phyloP scores from a whole-genome alignment of 2,797 vertebrate species.

The Lepus oiostolus region DNA sequence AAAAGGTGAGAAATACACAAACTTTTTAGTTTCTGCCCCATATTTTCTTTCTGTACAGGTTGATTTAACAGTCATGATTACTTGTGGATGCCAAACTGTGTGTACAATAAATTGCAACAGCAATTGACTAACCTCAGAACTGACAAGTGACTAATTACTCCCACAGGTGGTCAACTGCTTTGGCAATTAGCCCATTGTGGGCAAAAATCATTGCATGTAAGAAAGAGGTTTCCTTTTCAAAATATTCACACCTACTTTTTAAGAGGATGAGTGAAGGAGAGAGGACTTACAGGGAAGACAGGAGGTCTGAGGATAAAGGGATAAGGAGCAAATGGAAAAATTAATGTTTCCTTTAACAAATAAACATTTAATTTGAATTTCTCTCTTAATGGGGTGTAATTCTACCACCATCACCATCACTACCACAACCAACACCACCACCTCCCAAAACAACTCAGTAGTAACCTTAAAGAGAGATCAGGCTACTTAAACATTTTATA shows the following conservation, averaged over 20 bases:
- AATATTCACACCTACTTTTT: slow-evolving; percentile 69
- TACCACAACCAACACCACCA: too few species aligned
- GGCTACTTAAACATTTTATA: slow-evolving; percentile 38
- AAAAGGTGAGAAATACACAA: slow-evolving; percentile 55
- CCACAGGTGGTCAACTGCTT: slow-evolving; percentile 76
- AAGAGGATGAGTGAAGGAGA: slow-evolving; percentile 5
- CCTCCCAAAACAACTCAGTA: background rate
- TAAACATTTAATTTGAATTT: slow-evolving; percentile 63
- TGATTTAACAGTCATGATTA: slow-evolving; percentile 63
- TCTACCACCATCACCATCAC: background rate
- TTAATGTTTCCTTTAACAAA: slow-evolving; percentile 68
- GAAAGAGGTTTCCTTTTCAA: slow-evolving; percentile 76
- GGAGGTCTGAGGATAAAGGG: background rate
- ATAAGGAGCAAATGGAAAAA: slow-evolving; percentile 61
- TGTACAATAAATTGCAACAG: slow-evolving; percentile 74
- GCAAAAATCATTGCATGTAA: slow-evolving; percentile 66
- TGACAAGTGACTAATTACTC: slow-evolving; percentile 78
- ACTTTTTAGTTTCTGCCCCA: slow-evolving; percentile 5
- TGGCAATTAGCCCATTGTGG: slow-evolving; percentile 73
- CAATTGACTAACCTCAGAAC: slow-evolving; percentile 72
- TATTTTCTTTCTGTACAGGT: slow-evolving; percentile 29
- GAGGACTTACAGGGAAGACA: background rate
- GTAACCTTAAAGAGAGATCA: slow-evolving; percentile 53
- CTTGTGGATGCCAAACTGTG: slow-evolving; percentile 68
- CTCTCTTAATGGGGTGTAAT: slow-evolving; percentile 16